Conservation (phyloP, 2,113 vertebrate genomes). For the Ondatra zibethicus region DNA sequence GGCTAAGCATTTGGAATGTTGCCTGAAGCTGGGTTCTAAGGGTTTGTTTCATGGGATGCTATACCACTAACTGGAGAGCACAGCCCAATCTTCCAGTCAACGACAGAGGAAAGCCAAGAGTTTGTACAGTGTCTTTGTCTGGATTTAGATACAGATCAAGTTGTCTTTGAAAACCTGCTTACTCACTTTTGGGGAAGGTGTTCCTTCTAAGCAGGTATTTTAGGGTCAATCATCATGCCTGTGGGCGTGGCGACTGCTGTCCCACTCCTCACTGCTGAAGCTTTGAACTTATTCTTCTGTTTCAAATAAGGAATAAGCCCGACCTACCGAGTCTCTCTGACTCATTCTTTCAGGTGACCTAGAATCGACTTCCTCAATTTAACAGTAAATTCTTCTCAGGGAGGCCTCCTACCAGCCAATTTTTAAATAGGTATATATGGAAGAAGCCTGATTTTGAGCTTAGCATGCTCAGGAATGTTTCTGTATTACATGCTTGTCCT, state of each 20-base stretch:
- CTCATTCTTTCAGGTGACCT: background rate
- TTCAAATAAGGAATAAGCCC: background rate
- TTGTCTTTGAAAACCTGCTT: background rate
- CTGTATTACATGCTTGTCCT: background rate
- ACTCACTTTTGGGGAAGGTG: background rate
- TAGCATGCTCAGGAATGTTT: background rate
- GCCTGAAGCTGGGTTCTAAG: background rate
- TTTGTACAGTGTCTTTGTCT: background rate
- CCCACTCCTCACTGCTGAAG: background rate
- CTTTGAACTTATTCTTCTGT: background rate
- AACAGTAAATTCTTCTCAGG: background rate
- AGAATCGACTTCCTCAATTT: background rate
- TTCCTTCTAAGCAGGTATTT: background rate
- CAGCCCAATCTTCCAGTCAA: background rate
- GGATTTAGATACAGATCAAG: background rate
- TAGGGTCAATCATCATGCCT: background rate
- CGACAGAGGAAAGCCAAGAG: background rate
- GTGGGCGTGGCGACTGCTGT: too few species aligned
- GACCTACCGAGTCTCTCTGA: background rate
- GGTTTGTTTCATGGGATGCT: background rate
- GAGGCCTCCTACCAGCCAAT: background rate
- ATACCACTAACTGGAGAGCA: background rate
- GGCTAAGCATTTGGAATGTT: background rate
- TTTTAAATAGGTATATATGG: background rate
- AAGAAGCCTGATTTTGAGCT: background rate